phyloP scores from a whole-genome alignment of 2,113 vertebrate species.

The Aplodontia rufa region DNA sequence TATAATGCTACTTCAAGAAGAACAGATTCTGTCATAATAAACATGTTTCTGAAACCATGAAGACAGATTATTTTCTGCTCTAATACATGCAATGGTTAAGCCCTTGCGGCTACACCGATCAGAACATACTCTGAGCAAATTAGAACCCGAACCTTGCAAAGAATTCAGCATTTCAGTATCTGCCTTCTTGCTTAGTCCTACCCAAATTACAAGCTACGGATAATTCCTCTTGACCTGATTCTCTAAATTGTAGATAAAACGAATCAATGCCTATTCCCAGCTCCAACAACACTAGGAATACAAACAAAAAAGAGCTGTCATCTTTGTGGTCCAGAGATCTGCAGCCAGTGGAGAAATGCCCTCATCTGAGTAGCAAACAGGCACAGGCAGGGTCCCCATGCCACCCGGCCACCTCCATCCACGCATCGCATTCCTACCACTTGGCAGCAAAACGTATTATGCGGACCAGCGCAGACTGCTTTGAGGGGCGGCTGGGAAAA shows the following conservation, averaged over 20 bases:
- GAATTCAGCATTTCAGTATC: rapidly evolving
- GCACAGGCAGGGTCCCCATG: slow-evolving; percentile 2
- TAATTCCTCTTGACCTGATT: background rate
- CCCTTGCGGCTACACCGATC: background rate
- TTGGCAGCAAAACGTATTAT: slow-evolving; percentile 7
- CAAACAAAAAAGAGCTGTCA: background rate
- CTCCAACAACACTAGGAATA: background rate
- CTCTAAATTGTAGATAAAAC: background rate
- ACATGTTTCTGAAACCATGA: background rate
- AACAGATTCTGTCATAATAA: background rate
- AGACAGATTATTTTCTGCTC: background rate
- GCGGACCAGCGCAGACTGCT: background rate
- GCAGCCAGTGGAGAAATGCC: slow-evolving; percentile 55
- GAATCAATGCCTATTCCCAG: background rate
- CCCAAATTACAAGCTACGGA: background rate
- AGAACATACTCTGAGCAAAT: background rate
- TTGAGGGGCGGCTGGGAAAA: background rate
- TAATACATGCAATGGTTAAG: background rate
- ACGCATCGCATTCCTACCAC: background rate
- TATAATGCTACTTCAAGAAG: background rate
- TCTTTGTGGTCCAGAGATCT: slow-evolving; percentile 12
- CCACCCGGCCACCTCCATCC: slow-evolving; percentile 6
- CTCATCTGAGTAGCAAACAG: slow-evolving; percentile 67
- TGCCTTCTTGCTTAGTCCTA: background rate
- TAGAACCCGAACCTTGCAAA: background rate